Evolutionary conservation across 2,797 vertebrate genomes (phyloP).

Genomic region (Cryptoblepharus egeriae): DNA sequence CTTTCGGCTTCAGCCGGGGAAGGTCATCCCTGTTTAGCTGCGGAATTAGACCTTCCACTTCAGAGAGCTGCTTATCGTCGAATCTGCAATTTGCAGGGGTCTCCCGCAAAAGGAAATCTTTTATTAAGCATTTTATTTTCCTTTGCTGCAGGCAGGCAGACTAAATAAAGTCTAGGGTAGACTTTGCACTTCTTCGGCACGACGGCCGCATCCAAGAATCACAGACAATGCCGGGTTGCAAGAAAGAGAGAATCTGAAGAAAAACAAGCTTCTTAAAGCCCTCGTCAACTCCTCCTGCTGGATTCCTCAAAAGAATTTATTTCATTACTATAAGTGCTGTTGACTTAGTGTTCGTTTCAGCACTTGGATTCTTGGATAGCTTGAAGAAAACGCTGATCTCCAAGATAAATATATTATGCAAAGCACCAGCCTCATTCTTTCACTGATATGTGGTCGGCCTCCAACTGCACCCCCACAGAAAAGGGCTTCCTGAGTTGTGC

Average conservation of each 20-base stretch:
- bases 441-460: constrained; percentile 66
- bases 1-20: constrained; percentile 56
- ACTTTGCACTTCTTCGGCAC: constrained; percentile 76
- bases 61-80: constrained; percentile 68
- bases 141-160: constrained; percentile 80
- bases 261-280: constrained; percentile 83
- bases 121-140: constrained; percentile 83
- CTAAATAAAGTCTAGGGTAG: constrained; percentile 83
- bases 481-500: constrained; percentile 43
- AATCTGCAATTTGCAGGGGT: constrained; percentile 75
- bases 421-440: constrained; percentile 74
- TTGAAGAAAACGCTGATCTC: constrained; percentile 75
- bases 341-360: constrained; percentile 85
- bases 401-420: constrained; percentile 83
- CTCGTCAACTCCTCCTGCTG: constrained; percentile 72
- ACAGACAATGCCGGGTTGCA: constrained; percentile 82
- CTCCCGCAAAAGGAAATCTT: constrained; percentile 83
- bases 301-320: constrained; percentile 80
- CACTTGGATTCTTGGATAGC: constrained; percentile 81
- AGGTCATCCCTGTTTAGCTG: constrained; percentile 59
- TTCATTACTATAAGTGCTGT: constrained; percentile 84
- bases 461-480: constrained; percentile 62
- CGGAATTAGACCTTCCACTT: constrained; percentile 63
- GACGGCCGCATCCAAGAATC: constrained; percentile 82
- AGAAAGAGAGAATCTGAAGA: constrained; percentile 87